Evolutionary conservation across 2,113 vertebrate genomes (phyloP).

Genomic region (Eulacestoma nigropectus): DNA sequence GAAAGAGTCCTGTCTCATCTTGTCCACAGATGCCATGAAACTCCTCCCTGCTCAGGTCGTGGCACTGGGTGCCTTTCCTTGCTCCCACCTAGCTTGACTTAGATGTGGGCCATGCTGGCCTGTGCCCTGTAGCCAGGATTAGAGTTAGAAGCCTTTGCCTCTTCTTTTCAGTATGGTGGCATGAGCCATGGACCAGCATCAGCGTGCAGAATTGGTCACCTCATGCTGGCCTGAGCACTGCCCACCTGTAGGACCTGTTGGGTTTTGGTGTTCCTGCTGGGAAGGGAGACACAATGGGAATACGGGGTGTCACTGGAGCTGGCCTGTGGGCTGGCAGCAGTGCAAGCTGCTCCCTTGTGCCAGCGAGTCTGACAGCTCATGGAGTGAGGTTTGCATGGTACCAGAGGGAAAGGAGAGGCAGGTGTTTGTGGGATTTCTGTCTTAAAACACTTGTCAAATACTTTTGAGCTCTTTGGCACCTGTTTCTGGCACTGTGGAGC

Average conservation of each 20-base stretch:
- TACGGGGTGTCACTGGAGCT: fast-evolving
- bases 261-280: background rate
- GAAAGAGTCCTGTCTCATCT: background rate
- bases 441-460: background rate
- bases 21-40: background rate
- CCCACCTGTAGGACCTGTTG: background rate
- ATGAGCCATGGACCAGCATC: background rate
- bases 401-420: background rate
- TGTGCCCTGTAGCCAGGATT: fast-evolving
- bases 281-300: fast-evolving
- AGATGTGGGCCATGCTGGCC: background rate
- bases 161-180: background rate
- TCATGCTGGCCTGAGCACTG: background rate
- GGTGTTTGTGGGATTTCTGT: background rate
- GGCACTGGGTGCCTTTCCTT: background rate
- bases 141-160: background rate
- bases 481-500: background rate
- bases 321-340: no score
- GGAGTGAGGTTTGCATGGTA: background rate
- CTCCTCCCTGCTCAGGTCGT: background rate
- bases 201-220: background rate
- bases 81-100: background rate
- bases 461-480: background rate
- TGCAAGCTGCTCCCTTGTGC: background rate
- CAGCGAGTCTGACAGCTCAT: fast-evolving